Percentiles rank a stretch among this genome's conserved stretches.
Evolutionary conservation across 2,797 vertebrate species (phyloP).

Genomic region (Danio albolineatus): DNA sequence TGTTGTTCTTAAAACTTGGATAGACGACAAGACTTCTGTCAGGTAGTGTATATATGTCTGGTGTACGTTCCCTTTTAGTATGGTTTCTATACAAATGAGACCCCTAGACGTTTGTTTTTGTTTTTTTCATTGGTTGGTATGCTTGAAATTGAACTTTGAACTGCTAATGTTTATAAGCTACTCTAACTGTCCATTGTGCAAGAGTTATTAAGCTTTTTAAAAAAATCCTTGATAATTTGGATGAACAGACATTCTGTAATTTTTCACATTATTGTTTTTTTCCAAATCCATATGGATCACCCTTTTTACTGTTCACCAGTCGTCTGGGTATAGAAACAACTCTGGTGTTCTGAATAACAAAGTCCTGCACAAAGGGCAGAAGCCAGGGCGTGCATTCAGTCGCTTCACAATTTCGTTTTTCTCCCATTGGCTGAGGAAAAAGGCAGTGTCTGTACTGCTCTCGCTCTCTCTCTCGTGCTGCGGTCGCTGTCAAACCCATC

Average conservation of each 20-base stretch:
- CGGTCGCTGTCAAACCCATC: conserved; percentile 60
- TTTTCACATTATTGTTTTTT: no score
- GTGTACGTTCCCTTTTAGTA: no score
- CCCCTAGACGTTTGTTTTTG: no score
- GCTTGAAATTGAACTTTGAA: background rate
- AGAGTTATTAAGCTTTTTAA: background rate
- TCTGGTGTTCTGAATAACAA: background rate
- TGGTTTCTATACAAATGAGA: no score
- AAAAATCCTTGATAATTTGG: background rate
- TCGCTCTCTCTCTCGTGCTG: conserved; percentile 24
- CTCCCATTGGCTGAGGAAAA: conserved; percentile 32
- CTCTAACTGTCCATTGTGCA: background rate
- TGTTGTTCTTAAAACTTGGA: no score
- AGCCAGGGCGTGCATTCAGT: conserved; percentile 1
- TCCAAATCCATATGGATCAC: background rate
- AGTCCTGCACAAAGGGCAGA: background rate
- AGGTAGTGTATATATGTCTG: no score
- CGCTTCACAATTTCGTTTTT: conserved; percentile 11
- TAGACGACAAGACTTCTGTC: no score
- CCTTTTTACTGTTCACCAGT: background rate
- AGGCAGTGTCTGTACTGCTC: conserved; percentile 13
- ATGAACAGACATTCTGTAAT: no score
- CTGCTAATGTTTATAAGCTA: background rate
- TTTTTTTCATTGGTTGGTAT: background rate
- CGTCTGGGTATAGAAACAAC: background rate